Base-by-base conservation (phyloP, 1,140 invertebrate genomes). In the Procambarus virginalis region DNA sequence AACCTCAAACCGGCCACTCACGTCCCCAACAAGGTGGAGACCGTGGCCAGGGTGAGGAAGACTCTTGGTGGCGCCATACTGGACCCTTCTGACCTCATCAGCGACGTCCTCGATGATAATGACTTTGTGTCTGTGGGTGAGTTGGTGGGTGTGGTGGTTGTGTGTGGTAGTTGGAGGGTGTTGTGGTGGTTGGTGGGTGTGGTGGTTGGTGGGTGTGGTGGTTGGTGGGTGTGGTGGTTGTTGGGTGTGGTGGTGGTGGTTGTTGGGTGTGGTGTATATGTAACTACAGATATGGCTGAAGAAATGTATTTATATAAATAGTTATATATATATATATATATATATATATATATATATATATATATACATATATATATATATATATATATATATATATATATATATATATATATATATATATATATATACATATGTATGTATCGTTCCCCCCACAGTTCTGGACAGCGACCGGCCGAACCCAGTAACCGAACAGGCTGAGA, bases 61-160 rank as follows among this genome's bases (percentile, higher is more conserved):
- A 95, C 95, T 0, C 93, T 95, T 91, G 96, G 96, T 6, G 95
- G 95, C 2, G 95, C 95, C 12, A 94, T 96, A 75, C 92, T 96
- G 76, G 96, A 96, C 92, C 94, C 94, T 4, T 94, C 95, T 90
- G 96, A 96, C 92, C 14, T 93, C 12, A 94, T 96, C 55, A 93
- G 92, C 80, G 94, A 95, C 83, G 95, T 96, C 45, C 93, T 96
- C 9, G 95, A 96, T 91, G 95, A 96, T 93, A 95, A 96, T 93
- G 96, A 96, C 89, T 96, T 95, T 92, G 95, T 96, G 48, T 95
- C 95, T 55, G 94, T 96, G 60, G 95, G 95, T 96, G 93, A 94
- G 94, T 92, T 78, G 4, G 20, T 68, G 80, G 17, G 0, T 70
- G 60, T 64, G 12, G 14, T 76, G 22, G 51, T 22, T 76, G 51